phyloP scores from a whole-genome alignment of 2,888 invertebrate species.

The Diarsia rubi region DNA sequence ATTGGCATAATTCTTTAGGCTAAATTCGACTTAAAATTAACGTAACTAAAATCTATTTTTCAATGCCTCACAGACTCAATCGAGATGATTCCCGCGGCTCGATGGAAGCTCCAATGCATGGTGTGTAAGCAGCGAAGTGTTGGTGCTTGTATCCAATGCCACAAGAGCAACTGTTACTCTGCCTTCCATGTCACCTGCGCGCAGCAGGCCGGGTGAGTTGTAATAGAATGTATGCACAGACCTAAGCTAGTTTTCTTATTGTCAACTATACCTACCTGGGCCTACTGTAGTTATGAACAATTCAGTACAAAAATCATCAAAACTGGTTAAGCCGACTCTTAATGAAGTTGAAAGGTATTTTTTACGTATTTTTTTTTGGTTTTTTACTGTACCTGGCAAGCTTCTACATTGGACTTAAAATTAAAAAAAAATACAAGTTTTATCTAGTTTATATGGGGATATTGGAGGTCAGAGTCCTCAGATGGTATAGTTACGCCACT shows the following conservation, averaged over 20 bases:
- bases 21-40: neutral
- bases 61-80: constrained; percentile 94
- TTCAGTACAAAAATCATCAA: no score
- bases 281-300: neutral
- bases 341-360: no score
- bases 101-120: constrained; percentile 99
- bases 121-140: constrained; percentile 98
- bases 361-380: no score
- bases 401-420: no score
- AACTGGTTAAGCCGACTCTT: no score
- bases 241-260: neutral
- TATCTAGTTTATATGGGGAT: no score
- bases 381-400: no score
- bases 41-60: neutral
- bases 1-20: neutral
- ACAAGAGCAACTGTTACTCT: constrained; percentile 98
- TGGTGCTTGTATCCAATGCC: constrained; percentile 99
- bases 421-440: no score
- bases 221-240: neutral
- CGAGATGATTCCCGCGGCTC: constrained; percentile 98
- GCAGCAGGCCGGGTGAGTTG: constrained; percentile 94
- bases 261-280: neutral
- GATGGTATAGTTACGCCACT: no score
- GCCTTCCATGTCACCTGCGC: constrained; percentile 99
- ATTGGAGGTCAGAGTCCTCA: no score